Percentiles rank a stretch among this genome's conserved stretches.
Conservation (phyloP, 2,888 invertebrate genomes). For the Acanthosepion pharaonis region DNA sequence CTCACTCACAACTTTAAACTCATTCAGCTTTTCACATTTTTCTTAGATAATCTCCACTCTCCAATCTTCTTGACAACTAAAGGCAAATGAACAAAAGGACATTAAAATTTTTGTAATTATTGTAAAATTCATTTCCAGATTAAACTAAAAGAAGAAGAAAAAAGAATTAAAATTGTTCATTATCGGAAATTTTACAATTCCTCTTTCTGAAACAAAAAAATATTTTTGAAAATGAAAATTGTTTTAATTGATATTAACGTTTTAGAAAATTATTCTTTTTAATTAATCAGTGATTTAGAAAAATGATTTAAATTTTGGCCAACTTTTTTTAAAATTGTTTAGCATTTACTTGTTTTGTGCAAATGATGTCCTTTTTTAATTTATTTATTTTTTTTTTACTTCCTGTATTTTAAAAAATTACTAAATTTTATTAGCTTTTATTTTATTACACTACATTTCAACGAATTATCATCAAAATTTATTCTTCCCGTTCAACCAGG, state of each 20-base stretch:
- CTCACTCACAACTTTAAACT: neutral
- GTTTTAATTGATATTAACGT: conserved; percentile 6
- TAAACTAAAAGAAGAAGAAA: neutral
- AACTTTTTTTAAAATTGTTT: neutral
- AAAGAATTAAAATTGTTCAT: neutral
- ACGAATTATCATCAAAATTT: neutral
- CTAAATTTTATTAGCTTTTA: neutral
- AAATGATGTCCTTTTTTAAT: neutral
- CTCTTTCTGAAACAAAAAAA: neutral
- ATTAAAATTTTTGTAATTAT: neutral
- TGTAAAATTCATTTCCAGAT: neutral
- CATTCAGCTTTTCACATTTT: neutral
- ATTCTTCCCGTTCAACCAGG: neutral
- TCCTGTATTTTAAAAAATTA: neutral
- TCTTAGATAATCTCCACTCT: neutral
- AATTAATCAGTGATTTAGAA: conserved; percentile 4
- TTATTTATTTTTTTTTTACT: neutral
- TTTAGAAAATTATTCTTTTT: neutral
- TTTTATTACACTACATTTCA: conserved; percentile 2
- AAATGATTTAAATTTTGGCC: neutral
- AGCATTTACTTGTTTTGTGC: no score
- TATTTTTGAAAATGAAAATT: neutral
- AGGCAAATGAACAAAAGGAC: neutral
- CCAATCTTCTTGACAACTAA: conserved; percentile 16
- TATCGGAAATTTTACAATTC: conserved; percentile 22